Percentiles rank a stretch among this genome's conserved stretches.
phyloP scores from a whole-genome alignment of 2,113 vertebrate species.

The Antigone vipio region DNA sequence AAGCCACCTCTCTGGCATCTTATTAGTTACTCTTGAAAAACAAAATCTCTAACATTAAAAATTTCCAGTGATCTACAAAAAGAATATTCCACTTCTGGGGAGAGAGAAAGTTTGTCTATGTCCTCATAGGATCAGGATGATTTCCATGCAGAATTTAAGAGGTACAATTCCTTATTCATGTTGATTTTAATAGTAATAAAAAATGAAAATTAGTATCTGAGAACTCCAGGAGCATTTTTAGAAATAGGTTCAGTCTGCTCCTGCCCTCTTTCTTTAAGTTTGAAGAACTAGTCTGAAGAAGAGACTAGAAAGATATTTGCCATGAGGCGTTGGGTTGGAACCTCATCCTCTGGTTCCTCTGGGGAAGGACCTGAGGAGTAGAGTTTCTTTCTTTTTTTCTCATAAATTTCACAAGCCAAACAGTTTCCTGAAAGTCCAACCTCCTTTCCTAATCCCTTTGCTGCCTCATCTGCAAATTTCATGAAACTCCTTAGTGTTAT shows the following conservation, averaged over 20 bases:
- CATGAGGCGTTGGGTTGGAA: not conserved
- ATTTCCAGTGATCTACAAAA: not conserved
- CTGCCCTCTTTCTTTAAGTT: not conserved
- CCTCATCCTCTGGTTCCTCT: not conserved
- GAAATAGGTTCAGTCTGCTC: not conserved
- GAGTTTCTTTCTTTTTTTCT: not conserved
- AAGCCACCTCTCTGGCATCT: not conserved
- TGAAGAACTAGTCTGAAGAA: not conserved
- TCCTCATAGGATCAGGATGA: not conserved
- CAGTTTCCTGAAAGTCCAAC: not conserved
- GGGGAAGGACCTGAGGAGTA: not conserved
- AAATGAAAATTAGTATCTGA: not conserved
- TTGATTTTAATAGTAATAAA: not conserved
- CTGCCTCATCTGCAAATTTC: conserved; percentile 25
- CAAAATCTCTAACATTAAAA: not conserved
- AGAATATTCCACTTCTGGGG: not conserved
- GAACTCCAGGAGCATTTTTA: not conserved
- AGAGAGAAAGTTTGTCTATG: not conserved
- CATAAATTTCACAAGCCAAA: not conserved
- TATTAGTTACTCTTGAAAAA: not conserved
- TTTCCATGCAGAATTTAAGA: not conserved
- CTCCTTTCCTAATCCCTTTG: not conserved
- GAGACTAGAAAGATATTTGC: not conserved
- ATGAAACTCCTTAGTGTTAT: not conserved
- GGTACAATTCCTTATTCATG: not conserved